phyloP scores from a whole-genome alignment of 2,797 vertebrate species.

The Syngnathus rostellatus region DNA sequence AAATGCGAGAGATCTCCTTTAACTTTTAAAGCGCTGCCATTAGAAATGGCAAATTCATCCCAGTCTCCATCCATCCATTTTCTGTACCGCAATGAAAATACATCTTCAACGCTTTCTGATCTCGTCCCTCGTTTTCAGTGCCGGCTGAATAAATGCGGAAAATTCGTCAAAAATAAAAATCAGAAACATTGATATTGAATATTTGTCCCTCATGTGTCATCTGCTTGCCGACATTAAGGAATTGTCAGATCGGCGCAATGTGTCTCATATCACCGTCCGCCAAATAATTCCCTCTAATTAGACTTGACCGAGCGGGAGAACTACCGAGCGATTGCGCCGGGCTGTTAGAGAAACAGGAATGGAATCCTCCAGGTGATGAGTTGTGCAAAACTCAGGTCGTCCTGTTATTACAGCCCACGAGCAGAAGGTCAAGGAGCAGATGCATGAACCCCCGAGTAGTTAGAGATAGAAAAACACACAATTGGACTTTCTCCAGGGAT shows the following conservation, averaged over 20 bases:
- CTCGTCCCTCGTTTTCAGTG: not conserved
- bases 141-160: slow-evolving; percentile 20
- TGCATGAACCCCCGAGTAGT: slow-evolving; percentile 25
- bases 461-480: slow-evolving; percentile 11
- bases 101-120: not conserved
- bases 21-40: not conserved
- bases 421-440: slow-evolving; percentile 13
- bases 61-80: too few relatives aligned
- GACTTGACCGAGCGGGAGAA: slow-evolving; percentile 27
- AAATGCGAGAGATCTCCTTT: not conserved
- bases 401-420: slow-evolving; percentile 7
- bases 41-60: not conserved
- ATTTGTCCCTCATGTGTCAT: slow-evolving; percentile 54
- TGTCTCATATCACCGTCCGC: slow-evolving; percentile 54
- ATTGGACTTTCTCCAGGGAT: slow-evolving; percentile 8
- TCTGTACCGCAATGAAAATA: too few relatives aligned
- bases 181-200: slow-evolving; percentile 31
- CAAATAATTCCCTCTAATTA: slow-evolving; percentile 59
- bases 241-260: slow-evolving; percentile 57
- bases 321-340: slow-evolving; percentile 11
- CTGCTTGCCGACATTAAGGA: slow-evolving; percentile 45
- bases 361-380: slow-evolving; percentile 16
- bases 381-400: slow-evolving; percentile 24
- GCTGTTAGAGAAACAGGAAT: not conserved
- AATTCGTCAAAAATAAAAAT: not conserved